phyloP scores from a whole-genome alignment of 1,140 invertebrate species.

The Sipha flava region DNA sequence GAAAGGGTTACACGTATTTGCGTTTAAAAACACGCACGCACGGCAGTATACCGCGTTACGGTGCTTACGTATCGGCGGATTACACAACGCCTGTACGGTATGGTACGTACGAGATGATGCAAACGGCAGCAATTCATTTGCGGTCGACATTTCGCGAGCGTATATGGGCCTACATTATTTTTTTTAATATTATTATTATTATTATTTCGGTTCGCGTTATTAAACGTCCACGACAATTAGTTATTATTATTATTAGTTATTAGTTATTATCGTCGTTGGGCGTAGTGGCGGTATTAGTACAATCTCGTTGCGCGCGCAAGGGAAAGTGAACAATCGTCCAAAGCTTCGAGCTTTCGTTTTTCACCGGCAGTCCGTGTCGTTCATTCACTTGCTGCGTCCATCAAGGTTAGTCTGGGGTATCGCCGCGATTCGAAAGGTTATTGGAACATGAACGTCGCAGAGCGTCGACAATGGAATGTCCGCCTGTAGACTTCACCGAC shows the following conservation, averaged over 20 bases:
- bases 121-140: not conserved
- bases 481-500: not conserved
- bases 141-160: not conserved
- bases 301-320: too few relatives aligned
- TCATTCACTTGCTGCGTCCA: not conserved
- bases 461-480: not conserved
- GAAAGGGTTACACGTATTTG: not conserved
- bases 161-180: too few relatives aligned
- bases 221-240: not conserved
- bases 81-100: not conserved
- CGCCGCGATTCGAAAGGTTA: not conserved
- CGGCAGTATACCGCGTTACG: too few relatives aligned
- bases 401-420: not conserved
- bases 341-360: not conserved
- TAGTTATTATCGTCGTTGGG: too few relatives aligned
- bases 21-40: too few relatives aligned
- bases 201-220: not conserved
- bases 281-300: not conserved
- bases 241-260: too few relatives aligned
- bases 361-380: not conserved
- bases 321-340: too few relatives aligned
- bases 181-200: not conserved
- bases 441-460: not conserved
- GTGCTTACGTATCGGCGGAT: not conserved
- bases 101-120: not conserved